Evolutionary conservation across 2,797 vertebrate genomes (phyloP), one percentile per base, ranked within the genome.

Genomic region (Pogonophryne albipinna): DNA sequence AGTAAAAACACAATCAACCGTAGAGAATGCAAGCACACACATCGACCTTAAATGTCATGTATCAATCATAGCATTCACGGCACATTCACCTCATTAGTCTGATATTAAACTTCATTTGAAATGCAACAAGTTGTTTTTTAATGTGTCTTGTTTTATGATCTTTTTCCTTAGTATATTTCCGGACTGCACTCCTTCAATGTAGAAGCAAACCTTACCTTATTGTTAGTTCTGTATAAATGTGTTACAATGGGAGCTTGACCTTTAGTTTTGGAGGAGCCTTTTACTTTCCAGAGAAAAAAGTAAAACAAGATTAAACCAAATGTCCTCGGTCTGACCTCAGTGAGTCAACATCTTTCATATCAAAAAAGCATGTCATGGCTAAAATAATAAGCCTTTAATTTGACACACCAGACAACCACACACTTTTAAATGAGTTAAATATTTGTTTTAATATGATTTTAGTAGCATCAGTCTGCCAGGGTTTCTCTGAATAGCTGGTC

Each of bases 31-130:
- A 50, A 19, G 16, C 12, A 27, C 19, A 74, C 67, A 19, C 61
- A 49, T 6, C 9, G 38, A 19, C 51, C 27, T 50, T 34, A 45
- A 52, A 46, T 9, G 53, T 67, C 49, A 15, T 59, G 52, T 34
- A 60, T 19, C 52, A 10, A 58, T 65, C 4, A 67, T 51, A 71
- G 23, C 56, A 70, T 62, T 80, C 59, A 69, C 15, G 65, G 16
- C 60, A 74, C 62, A 56, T 71, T 57, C 12, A 15, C 50, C 41
- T 70, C 20, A 69, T 78, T 75, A 75, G 60, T 64, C 49, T 66
- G 61, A 74, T 57, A 71, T 69, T 16, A 66, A 64, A 50, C 71
- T 72, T 49, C 16, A 62, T 75, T 71, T 56, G 70, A 68, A 69
- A 59, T 68, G 34, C 34, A 16, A 17, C 64, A 47, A 1, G 3